A percentile compares a stretch with the other conserved stretches of the same genome.
Conservation (phyloP, 1,140 invertebrate genomes). For the Andrena cerasifolii region DNA sequence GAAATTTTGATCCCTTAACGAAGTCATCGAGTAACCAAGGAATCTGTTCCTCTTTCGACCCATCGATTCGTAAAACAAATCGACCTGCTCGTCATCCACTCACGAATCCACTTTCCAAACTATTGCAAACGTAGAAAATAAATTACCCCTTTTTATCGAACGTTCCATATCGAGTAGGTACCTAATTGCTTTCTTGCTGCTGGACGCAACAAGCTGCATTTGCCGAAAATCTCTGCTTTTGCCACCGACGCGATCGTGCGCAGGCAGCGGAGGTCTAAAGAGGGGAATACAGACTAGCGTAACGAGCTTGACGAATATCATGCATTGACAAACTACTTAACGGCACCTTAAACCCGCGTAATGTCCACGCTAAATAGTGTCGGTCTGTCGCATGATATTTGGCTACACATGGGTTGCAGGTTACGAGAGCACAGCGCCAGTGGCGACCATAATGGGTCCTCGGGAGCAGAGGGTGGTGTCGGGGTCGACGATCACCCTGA, state of each 20-base stretch:
- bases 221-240: too few species aligned
- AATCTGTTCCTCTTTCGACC: neutral
- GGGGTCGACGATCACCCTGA: conserved; percentile 81
- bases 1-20: neutral
- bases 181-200: conserved; percentile 28
- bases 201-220: conserved; percentile 2
- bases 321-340: conserved; percentile 1
- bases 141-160: neutral
- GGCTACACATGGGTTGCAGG: conserved; percentile 74
- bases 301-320: neutral
- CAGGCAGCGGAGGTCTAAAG: neutral
- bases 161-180: conserved; percentile 1
- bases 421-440: conserved; percentile 80
- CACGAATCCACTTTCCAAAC: conserved; percentile 9
- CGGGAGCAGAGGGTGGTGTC: conserved; percentile 78
- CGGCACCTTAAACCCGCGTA: conserved; percentile 5
- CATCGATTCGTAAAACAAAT: conserved; percentile 16
- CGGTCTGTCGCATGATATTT: conserved; percentile 58
- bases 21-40: conserved; percentile 16
- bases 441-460: conserved; percentile 80
- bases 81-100: neutral
- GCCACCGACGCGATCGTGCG: too few species aligned
- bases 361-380: conserved; percentile 13
- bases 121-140: conserved; percentile 16
- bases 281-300: neutral